These are phyloP conservation scores for Plestiodon gilberti DNA, from an alignment of 2,113 vertebrate species.

Conservation along the genomic window DNA sequence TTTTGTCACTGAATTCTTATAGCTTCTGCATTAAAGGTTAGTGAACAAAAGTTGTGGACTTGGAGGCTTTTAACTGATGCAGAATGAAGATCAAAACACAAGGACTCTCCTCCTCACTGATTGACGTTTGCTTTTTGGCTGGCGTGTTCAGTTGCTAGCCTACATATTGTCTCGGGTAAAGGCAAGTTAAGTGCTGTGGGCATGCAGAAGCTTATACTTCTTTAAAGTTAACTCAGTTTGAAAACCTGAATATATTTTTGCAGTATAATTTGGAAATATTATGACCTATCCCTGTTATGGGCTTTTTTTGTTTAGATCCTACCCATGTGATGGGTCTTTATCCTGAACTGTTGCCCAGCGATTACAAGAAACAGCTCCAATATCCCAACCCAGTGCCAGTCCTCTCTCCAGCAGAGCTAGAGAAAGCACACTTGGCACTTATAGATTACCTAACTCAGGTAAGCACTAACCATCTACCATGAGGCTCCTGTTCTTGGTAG, in stretches of 20 bases:
- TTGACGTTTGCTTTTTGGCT: neutral
- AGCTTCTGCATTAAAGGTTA: neutral
- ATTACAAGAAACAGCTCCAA: constrained; percentile 96
- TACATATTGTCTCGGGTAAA: too few species aligned
- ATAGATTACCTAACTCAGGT: constrained; percentile 99
- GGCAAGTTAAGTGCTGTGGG: neutral
- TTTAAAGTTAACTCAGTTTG: constrained; percentile 1
- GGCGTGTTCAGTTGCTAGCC: neutral
- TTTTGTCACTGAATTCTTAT: neutral
- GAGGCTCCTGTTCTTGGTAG: neutral
- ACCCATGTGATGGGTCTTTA: constrained; percentile 98
- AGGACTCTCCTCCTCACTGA: neutral
- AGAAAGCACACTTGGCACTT: constrained; percentile 94
- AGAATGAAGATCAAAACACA: neutral
- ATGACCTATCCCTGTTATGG: constrained; percentile 27
- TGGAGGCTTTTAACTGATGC: neutral
- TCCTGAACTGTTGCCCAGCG: constrained; percentile 93
- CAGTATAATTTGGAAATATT: constrained; percentile 44
- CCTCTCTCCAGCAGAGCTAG: constrained; percentile 92
- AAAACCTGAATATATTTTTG: constrained; percentile 1
- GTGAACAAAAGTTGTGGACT: neutral
- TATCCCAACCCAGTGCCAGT: constrained; percentile 93
- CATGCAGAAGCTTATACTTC: neutral
- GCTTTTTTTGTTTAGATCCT: constrained; percentile 82
- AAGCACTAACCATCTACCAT: constrained; percentile 29